Evolutionary conservation across 2,797 vertebrate genomes (phyloP).

Genomic region (Hippocampus kuda): DNA sequence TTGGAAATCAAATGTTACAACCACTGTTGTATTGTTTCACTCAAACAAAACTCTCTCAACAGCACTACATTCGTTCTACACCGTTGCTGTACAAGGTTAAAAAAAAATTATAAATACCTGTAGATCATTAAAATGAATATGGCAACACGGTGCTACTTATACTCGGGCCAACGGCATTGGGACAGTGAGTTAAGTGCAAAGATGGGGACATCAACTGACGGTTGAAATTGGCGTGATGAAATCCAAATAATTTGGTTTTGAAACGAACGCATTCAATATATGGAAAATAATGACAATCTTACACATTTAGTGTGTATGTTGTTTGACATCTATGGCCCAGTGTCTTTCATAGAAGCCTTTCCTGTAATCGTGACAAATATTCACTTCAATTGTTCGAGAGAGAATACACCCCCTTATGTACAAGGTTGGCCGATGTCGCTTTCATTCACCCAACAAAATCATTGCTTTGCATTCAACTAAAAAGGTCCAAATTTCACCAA

Average conservation of each 20-base stretch:
- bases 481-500: too few species aligned
- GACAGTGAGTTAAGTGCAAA: neutral
- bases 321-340: too few species aligned
- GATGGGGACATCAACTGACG: neutral
- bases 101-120: neutral
- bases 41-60: neutral
- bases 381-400: too few species aligned
- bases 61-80: neutral
- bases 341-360: too few species aligned
- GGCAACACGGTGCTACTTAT: neutral
- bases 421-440: too few species aligned
- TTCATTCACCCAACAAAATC: too few species aligned
- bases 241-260: neutral
- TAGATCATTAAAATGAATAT: neutral
- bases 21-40: neutral
- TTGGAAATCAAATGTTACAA: neutral
- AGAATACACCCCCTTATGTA: too few species aligned
- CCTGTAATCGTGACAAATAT: too few species aligned
- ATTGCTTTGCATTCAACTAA: too few species aligned
- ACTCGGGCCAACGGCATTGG: neutral
- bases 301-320: too few species aligned
- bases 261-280: neutral
- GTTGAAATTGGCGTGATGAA: neutral
- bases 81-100: neutral
- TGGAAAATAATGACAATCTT: neutral